phyloP scores from a whole-genome alignment of 2,113 vertebrate genomes.

The Salvator merianae region DNA sequence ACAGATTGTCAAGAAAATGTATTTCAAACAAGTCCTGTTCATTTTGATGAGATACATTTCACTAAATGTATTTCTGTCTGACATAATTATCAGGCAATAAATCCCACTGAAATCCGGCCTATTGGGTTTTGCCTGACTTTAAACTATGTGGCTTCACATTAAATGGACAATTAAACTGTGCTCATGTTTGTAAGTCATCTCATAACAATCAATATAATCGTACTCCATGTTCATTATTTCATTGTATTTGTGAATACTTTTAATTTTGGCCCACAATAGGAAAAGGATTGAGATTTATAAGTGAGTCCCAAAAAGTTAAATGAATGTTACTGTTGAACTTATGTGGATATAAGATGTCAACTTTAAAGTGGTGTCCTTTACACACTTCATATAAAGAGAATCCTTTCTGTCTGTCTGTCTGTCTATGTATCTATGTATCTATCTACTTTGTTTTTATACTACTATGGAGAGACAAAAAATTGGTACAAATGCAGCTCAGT shows the following conservation, averaged over 20 bases:
- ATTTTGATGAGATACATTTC: not conserved
- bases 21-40: conserved; percentile 2
- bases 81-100: not conserved
- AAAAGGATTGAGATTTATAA: no score
- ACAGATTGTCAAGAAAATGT: not conserved
- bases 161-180: not conserved
- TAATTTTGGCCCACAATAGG: not conserved
- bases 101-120: not conserved
- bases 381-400: no score
- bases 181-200: not conserved
- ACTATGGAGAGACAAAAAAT: no score
- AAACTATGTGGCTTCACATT: not conserved
- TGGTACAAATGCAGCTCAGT: no score
- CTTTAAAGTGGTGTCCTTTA: no score
- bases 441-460: no score
- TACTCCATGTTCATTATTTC: not conserved
- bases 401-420: no score
- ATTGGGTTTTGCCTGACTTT: not conserved
- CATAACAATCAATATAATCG: not conserved
- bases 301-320: no score
- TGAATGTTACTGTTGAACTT: no score
- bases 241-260: not conserved
- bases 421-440: no score
- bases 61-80: not conserved
- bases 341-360: no score